Base-by-base conservation (phyloP, 2,888 invertebrate genomes). In the Allacma fusca region DNA sequence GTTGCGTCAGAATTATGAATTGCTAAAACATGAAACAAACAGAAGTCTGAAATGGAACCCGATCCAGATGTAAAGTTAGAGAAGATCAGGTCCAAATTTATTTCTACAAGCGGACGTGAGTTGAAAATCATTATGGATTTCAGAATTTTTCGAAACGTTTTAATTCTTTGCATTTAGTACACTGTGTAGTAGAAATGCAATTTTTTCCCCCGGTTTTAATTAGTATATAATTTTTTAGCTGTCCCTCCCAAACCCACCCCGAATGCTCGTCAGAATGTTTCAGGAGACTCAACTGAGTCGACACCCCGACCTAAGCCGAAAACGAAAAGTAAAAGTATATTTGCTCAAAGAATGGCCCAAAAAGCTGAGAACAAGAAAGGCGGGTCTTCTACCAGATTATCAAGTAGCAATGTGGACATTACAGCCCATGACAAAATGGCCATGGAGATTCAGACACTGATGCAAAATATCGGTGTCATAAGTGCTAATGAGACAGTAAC, bases 321-420 rank as follows among this genome's bases (percentile, higher is more conserved):
- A 40, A 9, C 40, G 13, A 40, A 40, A 40, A 40, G 5, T 40
- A 40, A 40, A 40, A 76, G 76, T 34, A 59, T 76, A 7, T 76
- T 76, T 69, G 68, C 76, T 57, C 76, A 76, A 59, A 26, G 76
- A 40, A 69, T 76, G 76, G 76, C 76, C 24, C 69, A 76, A 69
- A 69, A 76, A 26, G 69, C 23, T 44, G 28, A 59, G 7, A 5
- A 59, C 59, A 59, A 23, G 19, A 23, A 7, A 21, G 12, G 12
- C 7, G n/a, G 23, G n/a, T 28, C 29, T 28, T 67, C 67, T n/a
- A n/a, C n/a, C n/a, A n/a, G n/a, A 16, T 24, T 16, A 34, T 29
- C 29, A 13, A 1, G n/a, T 9, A 1, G 28, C 9, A 13, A 28
- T 13, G 5, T 5, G 19, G 23, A 26, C 13, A 9, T 4, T 4